Percentiles rank a stretch among this genome's conserved stretches.
phyloP scores from a whole-genome alignment of 2,888 invertebrate genomes.

The Drosophila affinis region DNA sequence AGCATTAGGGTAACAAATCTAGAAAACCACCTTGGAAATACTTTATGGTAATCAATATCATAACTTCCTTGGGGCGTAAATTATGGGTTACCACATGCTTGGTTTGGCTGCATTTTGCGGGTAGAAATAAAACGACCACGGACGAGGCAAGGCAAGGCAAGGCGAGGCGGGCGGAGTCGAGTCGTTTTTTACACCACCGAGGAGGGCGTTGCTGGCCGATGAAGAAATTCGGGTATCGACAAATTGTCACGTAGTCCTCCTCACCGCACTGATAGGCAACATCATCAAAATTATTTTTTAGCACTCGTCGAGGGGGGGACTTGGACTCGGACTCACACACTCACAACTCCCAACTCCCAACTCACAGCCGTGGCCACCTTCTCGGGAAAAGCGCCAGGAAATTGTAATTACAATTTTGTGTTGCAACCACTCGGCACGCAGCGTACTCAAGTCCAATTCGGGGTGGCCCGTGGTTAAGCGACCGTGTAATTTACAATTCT shows the following conservation, averaged over 20 bases:
- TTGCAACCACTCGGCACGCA: conserved; percentile 66
- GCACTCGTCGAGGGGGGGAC: conserved; percentile 37
- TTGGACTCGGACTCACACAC: not conserved
- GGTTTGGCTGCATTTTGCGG: conserved; percentile 52
- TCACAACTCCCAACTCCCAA: not conserved
- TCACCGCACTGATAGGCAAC: conserved; percentile 58
- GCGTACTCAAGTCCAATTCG: conserved; percentile 51
- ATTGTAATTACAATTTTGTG: conserved; percentile 73
- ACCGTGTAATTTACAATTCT: conserved; percentile 83
- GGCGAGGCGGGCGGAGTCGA: conserved; percentile 21
- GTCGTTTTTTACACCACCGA: conserved; percentile 53
- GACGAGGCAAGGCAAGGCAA: conserved; percentile 25
- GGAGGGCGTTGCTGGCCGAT: conserved; percentile 52
- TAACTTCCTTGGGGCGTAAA: conserved; percentile 69
- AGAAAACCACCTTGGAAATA: conserved; percentile 14
- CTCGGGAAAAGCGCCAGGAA: conserved; percentile 48
- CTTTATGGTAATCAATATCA: conserved; percentile 55
- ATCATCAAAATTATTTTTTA: conserved; percentile 61
- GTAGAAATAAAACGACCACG: conserved; percentile 52
- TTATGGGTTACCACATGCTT: conserved; percentile 77
- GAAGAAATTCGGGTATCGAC: conserved; percentile 70
- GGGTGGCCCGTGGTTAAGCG: conserved; percentile 81
- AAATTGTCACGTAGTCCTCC: conserved; percentile 74
- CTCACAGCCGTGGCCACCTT: conserved; percentile 20
- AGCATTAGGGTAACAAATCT: conserved; percentile 19